These are phyloP conservation scores for Protaetia brevitarsis DNA, from an alignment of 1,140 invertebrate genomes.

Conservation along the genomic window DNA sequence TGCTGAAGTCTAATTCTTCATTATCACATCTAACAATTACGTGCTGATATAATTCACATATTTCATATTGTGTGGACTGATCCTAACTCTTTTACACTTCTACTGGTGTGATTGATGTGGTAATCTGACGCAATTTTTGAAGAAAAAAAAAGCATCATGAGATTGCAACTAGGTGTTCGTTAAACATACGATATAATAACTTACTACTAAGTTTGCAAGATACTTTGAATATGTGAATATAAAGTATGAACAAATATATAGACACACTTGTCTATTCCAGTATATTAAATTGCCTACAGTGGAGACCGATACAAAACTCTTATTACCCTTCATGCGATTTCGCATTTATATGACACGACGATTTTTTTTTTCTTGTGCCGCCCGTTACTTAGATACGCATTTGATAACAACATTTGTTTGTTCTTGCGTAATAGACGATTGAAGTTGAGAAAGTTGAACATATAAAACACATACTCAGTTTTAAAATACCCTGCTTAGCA, in stretches of 20 bases:
- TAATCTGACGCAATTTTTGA: too few relatives aligned
- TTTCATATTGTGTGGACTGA: too few relatives aligned
- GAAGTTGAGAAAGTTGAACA: neutral
- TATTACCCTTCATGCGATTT: neutral
- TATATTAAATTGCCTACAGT: neutral
- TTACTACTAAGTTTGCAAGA: too few relatives aligned
- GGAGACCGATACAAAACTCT: neutral
- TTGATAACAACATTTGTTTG: conserved; percentile 14
- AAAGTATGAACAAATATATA: neutral
- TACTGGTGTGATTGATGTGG: too few relatives aligned
- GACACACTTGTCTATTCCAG: neutral
- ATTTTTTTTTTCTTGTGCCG: neutral
- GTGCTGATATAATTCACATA: too few relatives aligned
- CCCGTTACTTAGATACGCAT: conserved; percentile 1
- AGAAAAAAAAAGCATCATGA: too few relatives aligned
- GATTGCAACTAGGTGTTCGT: too few relatives aligned
- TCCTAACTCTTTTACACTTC: too few relatives aligned
- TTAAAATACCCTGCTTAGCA: neutral
- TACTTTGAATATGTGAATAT: neutral
- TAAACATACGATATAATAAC: too few relatives aligned
- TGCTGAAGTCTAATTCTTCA: too few relatives aligned
- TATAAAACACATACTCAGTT: neutral
- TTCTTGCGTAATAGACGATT: neutral
- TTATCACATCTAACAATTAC: too few relatives aligned
- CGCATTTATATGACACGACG: neutral